Evolutionary conservation across 2,113 vertebrate species (phyloP).

Genomic region (Myocastor coypus): DNA sequence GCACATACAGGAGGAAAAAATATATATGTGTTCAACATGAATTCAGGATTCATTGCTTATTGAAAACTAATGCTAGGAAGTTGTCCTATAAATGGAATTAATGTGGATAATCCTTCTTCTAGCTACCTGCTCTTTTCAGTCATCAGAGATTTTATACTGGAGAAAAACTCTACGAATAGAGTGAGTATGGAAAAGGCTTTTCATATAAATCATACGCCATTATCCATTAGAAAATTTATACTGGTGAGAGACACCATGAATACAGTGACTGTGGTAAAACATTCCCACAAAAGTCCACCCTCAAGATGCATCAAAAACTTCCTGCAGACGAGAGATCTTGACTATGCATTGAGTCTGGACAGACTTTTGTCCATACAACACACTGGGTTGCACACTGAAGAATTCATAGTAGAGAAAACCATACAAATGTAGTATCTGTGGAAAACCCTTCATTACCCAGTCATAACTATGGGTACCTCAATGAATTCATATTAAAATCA

Average conservation of each 20-base stretch:
- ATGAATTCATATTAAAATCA: constrained; percentile 73
- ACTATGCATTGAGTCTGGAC: constrained; percentile 80
- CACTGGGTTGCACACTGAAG: constrained; percentile 77
- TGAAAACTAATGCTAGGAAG: constrained; percentile 69
- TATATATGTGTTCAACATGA: constrained; percentile 77
- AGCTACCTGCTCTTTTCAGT: constrained; percentile 86
- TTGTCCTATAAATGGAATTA: constrained; percentile 70
- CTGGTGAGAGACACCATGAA: constrained; percentile 68
- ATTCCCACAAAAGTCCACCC: constrained; percentile 75
- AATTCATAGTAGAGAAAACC: constrained; percentile 81
- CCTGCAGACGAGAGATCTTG: constrained; percentile 80
- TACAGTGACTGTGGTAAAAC: constrained; percentile 75
- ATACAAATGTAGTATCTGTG: constrained; percentile 75
- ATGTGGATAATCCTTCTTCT: constrained; percentile 81
- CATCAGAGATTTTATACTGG: constrained; percentile 82
- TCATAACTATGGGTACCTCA: constrained; percentile 68
- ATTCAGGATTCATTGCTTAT: constrained; percentile 65
- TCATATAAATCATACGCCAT: constrained; percentile 76
- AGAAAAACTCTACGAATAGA: constrained; percentile 78
- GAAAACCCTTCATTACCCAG: constrained; percentile 68
- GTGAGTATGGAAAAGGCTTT: constrained; percentile 77
- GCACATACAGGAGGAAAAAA: constrained; percentile 66
- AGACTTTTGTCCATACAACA: constrained; percentile 80
- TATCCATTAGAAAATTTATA: constrained; percentile 76
- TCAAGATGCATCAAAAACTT: constrained; percentile 80